Evolutionary conservation across 2,113 vertebrate genomes (phyloP).

Genomic region (Asarcornis scutulata): DNA sequence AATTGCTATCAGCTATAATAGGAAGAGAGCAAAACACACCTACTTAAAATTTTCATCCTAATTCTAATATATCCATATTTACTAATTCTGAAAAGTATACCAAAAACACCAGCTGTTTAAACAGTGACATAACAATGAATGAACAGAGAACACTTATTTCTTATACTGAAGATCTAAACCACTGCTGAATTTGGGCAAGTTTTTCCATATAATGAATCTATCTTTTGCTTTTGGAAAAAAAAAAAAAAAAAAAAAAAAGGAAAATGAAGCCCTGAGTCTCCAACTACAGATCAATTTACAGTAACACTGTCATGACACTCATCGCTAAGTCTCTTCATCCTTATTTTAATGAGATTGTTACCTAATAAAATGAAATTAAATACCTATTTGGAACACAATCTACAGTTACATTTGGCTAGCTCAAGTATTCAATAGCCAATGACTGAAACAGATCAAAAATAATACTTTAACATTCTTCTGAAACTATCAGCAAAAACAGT

Average conservation of each 20-base stretch:
- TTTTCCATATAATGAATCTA: constrained; percentile 3
- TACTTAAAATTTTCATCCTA: background rate
- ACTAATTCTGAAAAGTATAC: background rate
- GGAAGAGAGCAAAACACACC: background rate
- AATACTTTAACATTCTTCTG: background rate
- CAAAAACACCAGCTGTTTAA: constrained; percentile 28
- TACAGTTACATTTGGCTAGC: background rate
- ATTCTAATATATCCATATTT: background rate
- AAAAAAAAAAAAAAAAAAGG: too few relatives aligned
- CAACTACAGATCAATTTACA: background rate
- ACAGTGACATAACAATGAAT: background rate
- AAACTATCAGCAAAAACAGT: background rate
- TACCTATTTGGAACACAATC: background rate
- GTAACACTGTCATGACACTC: background rate
- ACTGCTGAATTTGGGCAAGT: background rate
- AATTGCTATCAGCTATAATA: background rate
- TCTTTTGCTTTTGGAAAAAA: background rate
- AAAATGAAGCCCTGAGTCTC: background rate
- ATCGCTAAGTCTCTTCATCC: background rate
- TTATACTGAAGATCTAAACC: background rate
- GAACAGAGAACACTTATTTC: background rate
- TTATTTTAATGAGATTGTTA: background rate
- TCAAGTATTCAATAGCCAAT: background rate
- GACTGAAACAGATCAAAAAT: background rate
- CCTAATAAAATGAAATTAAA: background rate